Conservation (phyloP, 2,113 vertebrate species). For the Brienomyrus brachyistius region DNA sequence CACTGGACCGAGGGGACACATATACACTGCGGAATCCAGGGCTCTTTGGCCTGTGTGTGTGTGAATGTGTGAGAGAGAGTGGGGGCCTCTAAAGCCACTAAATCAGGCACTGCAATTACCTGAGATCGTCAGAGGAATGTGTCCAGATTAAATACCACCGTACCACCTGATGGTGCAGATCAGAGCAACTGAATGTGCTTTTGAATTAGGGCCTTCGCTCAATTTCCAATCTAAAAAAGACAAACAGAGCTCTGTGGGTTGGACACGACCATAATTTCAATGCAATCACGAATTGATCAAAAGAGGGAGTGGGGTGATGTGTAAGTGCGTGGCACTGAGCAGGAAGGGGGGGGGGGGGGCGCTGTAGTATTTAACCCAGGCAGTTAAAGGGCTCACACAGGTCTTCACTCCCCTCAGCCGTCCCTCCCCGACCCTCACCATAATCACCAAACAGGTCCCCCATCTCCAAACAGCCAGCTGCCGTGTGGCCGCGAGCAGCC, state of each 20-base stretch:
- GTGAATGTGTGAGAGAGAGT: neutral
- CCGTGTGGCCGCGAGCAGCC: neutral
- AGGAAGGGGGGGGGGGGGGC: neutral
- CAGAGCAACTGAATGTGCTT: neutral
- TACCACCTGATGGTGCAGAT: neutral
- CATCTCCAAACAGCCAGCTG: neutral
- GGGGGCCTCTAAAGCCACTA: neutral
- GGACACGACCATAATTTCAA: neutral
- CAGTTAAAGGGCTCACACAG: neutral
- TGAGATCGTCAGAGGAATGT: neutral
- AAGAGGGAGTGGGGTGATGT: neutral
- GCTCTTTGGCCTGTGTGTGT: neutral
- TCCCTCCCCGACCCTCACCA: neutral
- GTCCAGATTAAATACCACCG: neutral
- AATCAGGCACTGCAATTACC: neutral
- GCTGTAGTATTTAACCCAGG: neutral
- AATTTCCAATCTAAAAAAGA: slow-evolving; percentile 1
- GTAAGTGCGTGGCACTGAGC: neutral
- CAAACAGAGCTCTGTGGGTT: neutral
- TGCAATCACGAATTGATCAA: slow-evolving; percentile 3
- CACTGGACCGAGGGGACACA: neutral
- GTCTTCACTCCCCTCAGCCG: neutral
- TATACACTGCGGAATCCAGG: neutral
- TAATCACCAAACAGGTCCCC: neutral
- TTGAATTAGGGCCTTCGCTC: neutral